Conservation (phyloP, 2,113 vertebrate species). For the Merops nubicus region DNA sequence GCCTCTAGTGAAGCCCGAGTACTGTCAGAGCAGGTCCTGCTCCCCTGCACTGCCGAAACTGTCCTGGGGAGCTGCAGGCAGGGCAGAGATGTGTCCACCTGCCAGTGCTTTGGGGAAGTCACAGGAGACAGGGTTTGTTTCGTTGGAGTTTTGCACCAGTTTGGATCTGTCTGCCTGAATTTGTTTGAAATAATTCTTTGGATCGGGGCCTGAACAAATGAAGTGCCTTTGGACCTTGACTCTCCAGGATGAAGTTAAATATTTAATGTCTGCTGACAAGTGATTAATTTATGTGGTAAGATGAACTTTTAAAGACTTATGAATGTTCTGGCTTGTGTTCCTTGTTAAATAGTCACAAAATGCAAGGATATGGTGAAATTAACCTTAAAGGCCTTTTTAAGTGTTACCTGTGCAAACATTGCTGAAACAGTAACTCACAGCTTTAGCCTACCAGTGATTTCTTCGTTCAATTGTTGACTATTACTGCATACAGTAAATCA, state of each 20-base stretch:
- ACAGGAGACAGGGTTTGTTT: neutral
- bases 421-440: neutral
- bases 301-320: neutral
- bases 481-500: neutral
- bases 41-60: neutral
- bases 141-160: neutral
- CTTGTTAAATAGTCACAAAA: neutral
- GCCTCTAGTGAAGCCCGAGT: neutral
- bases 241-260: slow-evolving; percentile 25
- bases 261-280: neutral
- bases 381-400: neutral
- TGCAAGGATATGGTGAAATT: neutral
- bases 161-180: neutral
- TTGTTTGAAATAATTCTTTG: neutral
- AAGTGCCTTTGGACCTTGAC: slow-evolving; percentile 21
- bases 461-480: neutral
- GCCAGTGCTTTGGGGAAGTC: neutral
- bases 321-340: neutral
- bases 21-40: rapidly evolving
- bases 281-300: neutral
- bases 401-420: neutral
- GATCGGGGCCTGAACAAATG: neutral
- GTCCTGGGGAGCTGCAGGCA: neutral
- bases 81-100: neutral
- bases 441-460: neutral